These are phyloP conservation scores for Corythornis cristatus DNA, from an alignment of 2,113 vertebrate species.

Conservation along the genomic window DNA sequence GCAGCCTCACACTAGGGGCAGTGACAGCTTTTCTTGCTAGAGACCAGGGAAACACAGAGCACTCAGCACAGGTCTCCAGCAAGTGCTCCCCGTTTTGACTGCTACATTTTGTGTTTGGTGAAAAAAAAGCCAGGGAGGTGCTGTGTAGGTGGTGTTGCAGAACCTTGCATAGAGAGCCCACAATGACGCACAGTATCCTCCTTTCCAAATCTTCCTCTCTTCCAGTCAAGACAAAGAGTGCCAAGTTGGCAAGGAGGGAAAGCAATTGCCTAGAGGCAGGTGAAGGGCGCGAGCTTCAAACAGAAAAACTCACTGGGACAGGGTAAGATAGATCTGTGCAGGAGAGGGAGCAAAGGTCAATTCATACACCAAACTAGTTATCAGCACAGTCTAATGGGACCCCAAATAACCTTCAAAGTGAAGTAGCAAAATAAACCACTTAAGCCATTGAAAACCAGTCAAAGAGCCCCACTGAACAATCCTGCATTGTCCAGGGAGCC, in stretches of 20 bases:
- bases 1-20: background rate
- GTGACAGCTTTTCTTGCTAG: background rate
- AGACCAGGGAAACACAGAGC: background rate
- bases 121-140: background rate
- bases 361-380: background rate
- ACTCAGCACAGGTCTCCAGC: background rate
- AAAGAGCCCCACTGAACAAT: conserved; percentile 39
- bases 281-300: background rate
- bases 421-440: conserved; percentile 54
- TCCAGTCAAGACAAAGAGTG: background rate
- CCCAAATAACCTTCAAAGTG: conserved; percentile 30
- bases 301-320: background rate
- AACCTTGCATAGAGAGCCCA: background rate
- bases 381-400: background rate
- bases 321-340: background rate
- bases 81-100: rapidly evolving
- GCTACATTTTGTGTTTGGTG: background rate
- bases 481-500: conserved; percentile 1
- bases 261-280: background rate
- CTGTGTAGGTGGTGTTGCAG: background rate
- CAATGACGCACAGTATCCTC: background rate
- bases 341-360: background rate
- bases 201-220: background rate
- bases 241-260: background rate
- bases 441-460: conserved; percentile 45